Evolutionary conservation across 2,888 invertebrate genomes (phyloP).

Genomic region (Tryphoninae sp.): DNA sequence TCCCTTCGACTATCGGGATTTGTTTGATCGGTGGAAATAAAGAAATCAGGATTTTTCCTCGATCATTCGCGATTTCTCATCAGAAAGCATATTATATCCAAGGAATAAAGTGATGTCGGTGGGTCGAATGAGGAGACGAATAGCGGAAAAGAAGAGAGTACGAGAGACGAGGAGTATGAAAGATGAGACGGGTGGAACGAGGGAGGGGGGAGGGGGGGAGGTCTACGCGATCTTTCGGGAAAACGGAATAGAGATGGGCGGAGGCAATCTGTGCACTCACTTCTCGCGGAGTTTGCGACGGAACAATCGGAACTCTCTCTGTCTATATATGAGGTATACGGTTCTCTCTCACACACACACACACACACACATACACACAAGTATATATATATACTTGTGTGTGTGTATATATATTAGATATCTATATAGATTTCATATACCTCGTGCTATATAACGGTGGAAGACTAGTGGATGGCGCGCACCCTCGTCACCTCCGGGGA

Average conservation of each 20-base stretch:
- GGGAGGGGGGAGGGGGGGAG: not conserved
- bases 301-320: slow-evolving; percentile 53
- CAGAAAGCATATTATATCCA: slow-evolving; percentile 33
- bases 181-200: not conserved
- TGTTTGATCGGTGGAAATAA: not conserved
- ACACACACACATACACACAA: no score
- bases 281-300: slow-evolving; percentile 38
- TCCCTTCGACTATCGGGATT: not conserved
- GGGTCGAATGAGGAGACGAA: slow-evolving; percentile 2
- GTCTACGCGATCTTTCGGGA: slow-evolving; percentile 18
- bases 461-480: slow-evolving; percentile 38
- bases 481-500: slow-evolving; percentile 63
- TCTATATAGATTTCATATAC: not conserved
- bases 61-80: slow-evolving; percentile 34
- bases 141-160: not conserved
- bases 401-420: no score
- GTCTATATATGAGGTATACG: not conserved
- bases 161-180: not conserved
- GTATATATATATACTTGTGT: no score
- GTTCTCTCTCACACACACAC: not conserved
- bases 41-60: not conserved
- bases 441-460: not conserved
- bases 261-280: slow-evolving; percentile 54
- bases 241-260: slow-evolving; percentile 27
- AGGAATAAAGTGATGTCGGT: slow-evolving; percentile 34